A percentile compares a stretch with the other conserved stretches of the same genome.
phyloP scores from a whole-genome alignment of 2,888 invertebrate species.

The Aphodius granarius region DNA sequence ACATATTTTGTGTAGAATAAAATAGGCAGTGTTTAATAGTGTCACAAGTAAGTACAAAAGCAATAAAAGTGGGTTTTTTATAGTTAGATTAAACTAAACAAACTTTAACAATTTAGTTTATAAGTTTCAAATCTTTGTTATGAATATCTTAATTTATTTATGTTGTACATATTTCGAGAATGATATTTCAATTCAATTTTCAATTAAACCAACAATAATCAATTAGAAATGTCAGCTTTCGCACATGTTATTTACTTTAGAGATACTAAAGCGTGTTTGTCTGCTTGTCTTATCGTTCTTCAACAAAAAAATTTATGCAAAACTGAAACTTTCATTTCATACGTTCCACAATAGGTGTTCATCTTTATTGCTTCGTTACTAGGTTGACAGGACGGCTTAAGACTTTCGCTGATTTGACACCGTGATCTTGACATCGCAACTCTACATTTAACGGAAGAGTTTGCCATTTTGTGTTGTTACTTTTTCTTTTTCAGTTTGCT shows the following conservation, averaged over 20 bases:
- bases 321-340: background rate
- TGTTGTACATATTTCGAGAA: background rate
- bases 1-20: too few relatives aligned
- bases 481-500: background rate
- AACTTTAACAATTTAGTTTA: too few relatives aligned
- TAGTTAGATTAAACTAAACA: too few relatives aligned
- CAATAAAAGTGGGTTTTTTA: too few relatives aligned
- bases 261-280: background rate
- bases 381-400: background rate
- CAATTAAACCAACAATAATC: background rate
- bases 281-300: too few relatives aligned
- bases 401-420: background rate
- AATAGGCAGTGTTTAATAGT: too few relatives aligned
- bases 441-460: background rate
- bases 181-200: too few relatives aligned
- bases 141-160: too few relatives aligned
- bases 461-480: background rate
- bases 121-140: too few relatives aligned
- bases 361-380: background rate
- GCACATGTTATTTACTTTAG: background rate
- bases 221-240: background rate
- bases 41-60: too few relatives aligned
- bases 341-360: background rate
- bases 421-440: background rate
- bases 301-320: background rate